phyloP scores from a whole-genome alignment of 2,797 vertebrate genomes.

The Tenualosa thibaudeaui region DNA sequence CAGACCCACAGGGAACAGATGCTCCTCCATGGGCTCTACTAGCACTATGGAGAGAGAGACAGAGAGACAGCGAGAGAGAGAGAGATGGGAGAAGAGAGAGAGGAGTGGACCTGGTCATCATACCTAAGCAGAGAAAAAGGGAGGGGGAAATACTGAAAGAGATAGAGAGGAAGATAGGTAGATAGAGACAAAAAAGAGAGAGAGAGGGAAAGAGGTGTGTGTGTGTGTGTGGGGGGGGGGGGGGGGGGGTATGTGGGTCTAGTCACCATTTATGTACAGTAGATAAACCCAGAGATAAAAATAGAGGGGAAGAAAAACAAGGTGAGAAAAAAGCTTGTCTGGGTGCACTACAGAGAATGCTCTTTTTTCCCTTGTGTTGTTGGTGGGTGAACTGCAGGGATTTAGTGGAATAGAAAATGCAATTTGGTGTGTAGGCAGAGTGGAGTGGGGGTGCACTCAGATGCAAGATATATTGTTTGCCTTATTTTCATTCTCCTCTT shows the following conservation, averaged over 20 bases:
- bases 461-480: constrained; percentile 18
- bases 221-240: not conserved
- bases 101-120: not conserved
- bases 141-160: not conserved
- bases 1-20: not conserved
- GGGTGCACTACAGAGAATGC: not conserved
- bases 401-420: not conserved
- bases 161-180: not conserved
- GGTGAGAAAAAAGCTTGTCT: not conserved
- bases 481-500: not conserved
- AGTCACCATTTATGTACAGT: not conserved
- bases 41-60: not conserved
- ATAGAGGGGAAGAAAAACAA: not conserved
- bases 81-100: not conserved
- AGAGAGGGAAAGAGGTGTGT: not conserved
- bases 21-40: not conserved
- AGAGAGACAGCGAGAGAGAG: not conserved
- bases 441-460: constrained; percentile 9
- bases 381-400: constrained; percentile 10
- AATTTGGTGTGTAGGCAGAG: constrained; percentile 25
- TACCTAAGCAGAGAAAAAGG: not conserved
- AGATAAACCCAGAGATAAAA: not conserved
- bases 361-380: not conserved
- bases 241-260: not conserved
- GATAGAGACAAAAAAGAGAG: not conserved